phyloP scores from a whole-genome alignment of 1,140 invertebrate genomes.

The Carcinoscorpius rotundicauda region DNA sequence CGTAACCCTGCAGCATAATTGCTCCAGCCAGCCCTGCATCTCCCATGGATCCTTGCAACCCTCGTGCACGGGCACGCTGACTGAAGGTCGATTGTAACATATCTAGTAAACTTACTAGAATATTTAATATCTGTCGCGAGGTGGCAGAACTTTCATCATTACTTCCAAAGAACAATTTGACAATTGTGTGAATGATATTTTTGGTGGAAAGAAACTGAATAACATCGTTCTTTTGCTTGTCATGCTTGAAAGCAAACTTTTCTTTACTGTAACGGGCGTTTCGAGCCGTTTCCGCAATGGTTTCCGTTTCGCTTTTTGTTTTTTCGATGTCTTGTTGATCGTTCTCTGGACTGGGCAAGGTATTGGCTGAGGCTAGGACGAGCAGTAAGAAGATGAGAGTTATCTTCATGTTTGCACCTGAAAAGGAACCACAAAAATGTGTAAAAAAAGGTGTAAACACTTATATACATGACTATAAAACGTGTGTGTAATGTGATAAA shows the following conservation, averaged over 20 bases:
- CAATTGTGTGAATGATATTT: slow-evolving; percentile 25
- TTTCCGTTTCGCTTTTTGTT: no score
- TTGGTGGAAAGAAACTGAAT: slow-evolving; percentile 25
- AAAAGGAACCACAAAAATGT: background rate
- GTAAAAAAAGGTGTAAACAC: no score
- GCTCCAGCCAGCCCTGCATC: slow-evolving; percentile 26
- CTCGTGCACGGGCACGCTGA: slow-evolving; percentile 21
- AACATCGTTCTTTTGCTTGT: slow-evolving; percentile 24
- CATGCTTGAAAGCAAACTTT: slow-evolving; percentile 7
- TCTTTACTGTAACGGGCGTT: slow-evolving; percentile 16
- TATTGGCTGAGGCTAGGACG: slow-evolving; percentile 2
- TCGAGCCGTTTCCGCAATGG: slow-evolving; percentile 9
- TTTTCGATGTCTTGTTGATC: background rate
- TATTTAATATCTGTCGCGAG: slow-evolving; percentile 25
- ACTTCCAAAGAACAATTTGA: slow-evolving; percentile 27
- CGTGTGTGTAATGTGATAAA: no score
- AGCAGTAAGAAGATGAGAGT: background rate
- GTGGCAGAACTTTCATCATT: slow-evolving; percentile 27
- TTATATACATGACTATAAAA: no score
- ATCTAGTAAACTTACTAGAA: slow-evolving; percentile 25
- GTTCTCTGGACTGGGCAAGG: slow-evolving; percentile 8
- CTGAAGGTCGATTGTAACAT: slow-evolving; percentile 25
- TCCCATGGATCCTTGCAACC: slow-evolving; percentile 21
- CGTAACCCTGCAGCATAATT: slow-evolving; percentile 50
- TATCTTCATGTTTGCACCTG: slow-evolving; percentile 11